These are phyloP conservation scores for Psophia crepitans DNA, from an alignment of 2,113 vertebrate species.

Conservation along the genomic window DNA sequence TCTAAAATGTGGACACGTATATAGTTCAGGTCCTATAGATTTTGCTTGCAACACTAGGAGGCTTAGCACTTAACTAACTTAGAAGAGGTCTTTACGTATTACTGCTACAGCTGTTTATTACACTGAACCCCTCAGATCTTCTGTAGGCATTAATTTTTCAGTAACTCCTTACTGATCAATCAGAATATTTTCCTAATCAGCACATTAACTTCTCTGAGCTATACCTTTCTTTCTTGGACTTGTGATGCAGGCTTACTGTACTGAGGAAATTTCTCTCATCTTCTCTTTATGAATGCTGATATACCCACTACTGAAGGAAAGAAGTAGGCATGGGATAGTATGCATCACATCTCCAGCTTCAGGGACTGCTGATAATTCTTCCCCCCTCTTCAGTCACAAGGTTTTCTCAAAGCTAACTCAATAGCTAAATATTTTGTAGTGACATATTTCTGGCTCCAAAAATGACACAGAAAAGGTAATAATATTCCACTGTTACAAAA, in stretches of 20 bases:
- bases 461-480: neutral
- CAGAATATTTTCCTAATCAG: constrained; percentile 57
- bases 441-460: neutral
- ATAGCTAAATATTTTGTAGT: neutral
- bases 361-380: constrained; percentile 14
- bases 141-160: constrained; percentile 61
- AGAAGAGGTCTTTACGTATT: neutral
- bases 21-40: neutral
- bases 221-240: constrained; percentile 2
- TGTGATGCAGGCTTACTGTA: neutral
- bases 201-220: neutral
- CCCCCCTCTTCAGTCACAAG: neutral
- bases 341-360: neutral
- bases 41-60: neutral
- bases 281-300: neutral
- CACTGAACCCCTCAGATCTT: neutral
- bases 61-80: neutral
- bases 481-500: neutral
- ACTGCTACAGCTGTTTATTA: neutral
- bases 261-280: neutral
- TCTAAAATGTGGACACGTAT: neutral
- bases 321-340: neutral
- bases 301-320: neutral
- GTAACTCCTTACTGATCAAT: constrained; percentile 26
- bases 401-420: neutral